These are phyloP conservation scores for Dolichomitus sp. DNA, from an alignment of 2,888 invertebrate genomes.

Conservation along the genomic window DNA sequence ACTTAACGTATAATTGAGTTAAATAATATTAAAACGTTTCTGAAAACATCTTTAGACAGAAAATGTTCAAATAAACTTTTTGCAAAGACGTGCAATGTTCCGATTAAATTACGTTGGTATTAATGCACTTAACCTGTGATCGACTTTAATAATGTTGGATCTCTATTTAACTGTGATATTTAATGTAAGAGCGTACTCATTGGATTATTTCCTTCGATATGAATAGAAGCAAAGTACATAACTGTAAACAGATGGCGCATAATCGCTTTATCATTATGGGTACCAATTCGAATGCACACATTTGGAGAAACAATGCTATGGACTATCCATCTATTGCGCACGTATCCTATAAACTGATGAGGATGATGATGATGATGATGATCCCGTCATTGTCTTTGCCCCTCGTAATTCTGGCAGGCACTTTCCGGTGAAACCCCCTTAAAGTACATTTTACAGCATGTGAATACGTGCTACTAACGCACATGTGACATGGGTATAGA, in stretches of 20 bases:
- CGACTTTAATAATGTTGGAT: background rate
- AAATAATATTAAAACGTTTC: background rate
- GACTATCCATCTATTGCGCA: slow-evolving; percentile 7
- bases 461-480: background rate
- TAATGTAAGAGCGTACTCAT: background rate
- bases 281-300: slow-evolving; percentile 9
- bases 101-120: background rate
- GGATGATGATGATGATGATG: slow-evolving; percentile 27
- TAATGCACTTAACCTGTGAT: background rate
- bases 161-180: background rate
- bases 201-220: background rate
- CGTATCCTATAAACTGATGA: slow-evolving; percentile 16
- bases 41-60: too few species aligned
- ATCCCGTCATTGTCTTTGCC: slow-evolving; percentile 39
- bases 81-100: background rate
- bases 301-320: slow-evolving; percentile 14
- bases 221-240: slow-evolving; percentile 4
- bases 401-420: slow-evolving; percentile 24
- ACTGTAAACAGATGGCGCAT: background rate
- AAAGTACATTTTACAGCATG: slow-evolving; percentile 10
- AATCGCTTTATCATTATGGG: slow-evolving; percentile 10
- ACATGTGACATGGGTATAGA: slow-evolving; percentile 24
- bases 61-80: background rate
- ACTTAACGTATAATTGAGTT: background rate
- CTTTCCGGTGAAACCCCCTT: slow-evolving; percentile 15